Percentiles rank a stretch among this genome's conserved stretches.
Evolutionary conservation across 2,113 vertebrate genomes (phyloP).

Genomic region (Upupa epops): DNA sequence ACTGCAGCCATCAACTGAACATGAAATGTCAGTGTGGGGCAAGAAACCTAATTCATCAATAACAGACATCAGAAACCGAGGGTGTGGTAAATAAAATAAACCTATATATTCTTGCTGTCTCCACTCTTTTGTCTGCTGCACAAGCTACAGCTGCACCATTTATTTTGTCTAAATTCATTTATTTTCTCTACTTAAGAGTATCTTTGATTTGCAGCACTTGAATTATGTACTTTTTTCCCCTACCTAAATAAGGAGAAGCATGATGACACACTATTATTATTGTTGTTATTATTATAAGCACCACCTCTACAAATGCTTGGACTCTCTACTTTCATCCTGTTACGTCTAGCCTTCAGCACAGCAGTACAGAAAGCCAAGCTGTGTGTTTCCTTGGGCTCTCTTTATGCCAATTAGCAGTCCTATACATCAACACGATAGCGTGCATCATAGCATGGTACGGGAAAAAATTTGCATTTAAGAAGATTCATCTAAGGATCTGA

Average conservation of each 20-base stretch:
- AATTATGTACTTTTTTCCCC: background rate
- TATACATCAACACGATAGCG: background rate
- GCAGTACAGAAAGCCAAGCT: background rate
- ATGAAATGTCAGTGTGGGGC: background rate
- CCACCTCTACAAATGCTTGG: background rate
- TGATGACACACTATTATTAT: rapidly evolving
- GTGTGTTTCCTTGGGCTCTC: background rate
- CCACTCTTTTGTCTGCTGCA: background rate
- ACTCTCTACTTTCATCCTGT: background rate
- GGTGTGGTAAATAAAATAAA: background rate
- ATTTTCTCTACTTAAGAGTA: background rate
- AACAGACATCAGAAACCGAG: background rate
- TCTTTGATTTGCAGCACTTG: background rate
- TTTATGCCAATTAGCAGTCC: background rate
- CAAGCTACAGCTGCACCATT: background rate
- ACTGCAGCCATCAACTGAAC: background rate
- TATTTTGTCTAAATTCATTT: background rate
- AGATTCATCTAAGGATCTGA: background rate
- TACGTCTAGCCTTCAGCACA: background rate
- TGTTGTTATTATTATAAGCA: background rate
- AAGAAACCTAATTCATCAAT: background rate
- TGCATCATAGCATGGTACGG: rapidly evolving
- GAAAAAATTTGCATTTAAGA: background rate
- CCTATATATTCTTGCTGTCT: background rate
- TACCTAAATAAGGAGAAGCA: background rate